Percentiles rank a stretch among this genome's conserved stretches.
phyloP scores from a whole-genome alignment of 2,113 vertebrate species.

The Alethe castanea region DNA sequence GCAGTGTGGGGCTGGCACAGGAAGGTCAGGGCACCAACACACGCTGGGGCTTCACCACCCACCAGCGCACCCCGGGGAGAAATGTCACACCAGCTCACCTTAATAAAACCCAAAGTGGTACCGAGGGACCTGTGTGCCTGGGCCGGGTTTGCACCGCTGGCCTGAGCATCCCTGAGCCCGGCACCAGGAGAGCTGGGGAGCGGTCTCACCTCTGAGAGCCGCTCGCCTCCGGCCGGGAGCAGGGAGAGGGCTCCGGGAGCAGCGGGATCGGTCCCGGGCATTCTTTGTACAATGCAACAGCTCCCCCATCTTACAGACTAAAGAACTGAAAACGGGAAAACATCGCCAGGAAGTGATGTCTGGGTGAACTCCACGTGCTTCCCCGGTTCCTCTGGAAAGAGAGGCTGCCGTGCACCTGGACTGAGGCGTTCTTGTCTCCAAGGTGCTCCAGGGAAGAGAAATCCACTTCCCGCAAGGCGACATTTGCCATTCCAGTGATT shows the following conservation, averaged over 20 bases:
- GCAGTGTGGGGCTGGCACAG: rapidly evolving
- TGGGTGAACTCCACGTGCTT: not conserved
- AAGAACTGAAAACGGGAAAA: conserved; percentile 15
- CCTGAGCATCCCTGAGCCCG: not conserved
- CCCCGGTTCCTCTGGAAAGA: not conserved
- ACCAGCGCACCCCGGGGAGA: rapidly evolving
- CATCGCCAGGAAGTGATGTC: not conserved
- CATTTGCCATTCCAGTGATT: not conserved
- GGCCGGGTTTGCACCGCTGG: not conserved
- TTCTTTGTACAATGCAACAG: conserved; percentile 63
- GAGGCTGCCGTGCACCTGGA: not conserved
- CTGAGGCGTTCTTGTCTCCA: not conserved
- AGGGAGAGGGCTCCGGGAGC: not conserved
- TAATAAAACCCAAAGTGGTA: rapidly evolving
- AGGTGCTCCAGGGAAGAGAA: not conserved
- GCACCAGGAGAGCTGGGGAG: not conserved
- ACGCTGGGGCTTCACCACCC: rapidly evolving
- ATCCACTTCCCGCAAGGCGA: not conserved
- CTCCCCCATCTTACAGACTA: conserved; percentile 67
- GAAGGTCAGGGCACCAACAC: rapidly evolving
- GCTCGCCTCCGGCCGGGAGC: not conserved
- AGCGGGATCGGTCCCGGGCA: not conserved
- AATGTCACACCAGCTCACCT: rapidly evolving
- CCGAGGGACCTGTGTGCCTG: not conserved
- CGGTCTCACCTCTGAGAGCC: no score